Base-by-base conservation (phyloP, 2,888 invertebrate genomes). In the Dione juno region DNA sequence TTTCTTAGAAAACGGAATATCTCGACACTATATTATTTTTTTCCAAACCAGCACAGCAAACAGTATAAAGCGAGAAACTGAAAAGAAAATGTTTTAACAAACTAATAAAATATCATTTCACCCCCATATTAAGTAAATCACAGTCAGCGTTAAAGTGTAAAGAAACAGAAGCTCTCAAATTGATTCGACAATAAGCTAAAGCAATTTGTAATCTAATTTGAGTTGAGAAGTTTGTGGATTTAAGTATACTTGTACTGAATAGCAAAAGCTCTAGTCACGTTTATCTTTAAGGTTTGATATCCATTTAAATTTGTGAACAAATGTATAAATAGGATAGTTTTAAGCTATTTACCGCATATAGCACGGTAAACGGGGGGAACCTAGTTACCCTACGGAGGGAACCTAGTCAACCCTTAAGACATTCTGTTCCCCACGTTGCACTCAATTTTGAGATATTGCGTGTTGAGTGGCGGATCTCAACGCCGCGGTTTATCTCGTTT, bases 181-280 rank as follows among this genome's bases (percentile, higher is more conserved):
- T 52, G 40, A 64, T 64, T 64, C 40, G 40, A 40, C 52, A 64
- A 64, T 64, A 64, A 64, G 64, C 64, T 61, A 21, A 64, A 50
- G 21, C 52, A 52, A 64, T 52, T 64, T 64, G 64, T 64, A 64
- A 52, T 40, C 37, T 50, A 64, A 64, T 64, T 64, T 52, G 40
- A 64, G 40, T 64, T 64, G 21, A 19, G 50, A 64, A 64, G 19
- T 64, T 64, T 52, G 50, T 19, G 21, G 37, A 64, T 64, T 64
- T 52, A 64, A 37, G 14, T 19, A 64, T 64, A 64, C 50, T 64
- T 61, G 61, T 64, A 14, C 16, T 64, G 64, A 64, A 64, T 52
- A 40, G 14, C 16, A 37, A 48, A 28, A 48, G 3, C 16, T 28
- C 9, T 9, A n/a, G 14, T 19, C n/a, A 43, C 28, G n/a, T 61